Conservation (phyloP, 2,888 invertebrate species). For the Pristionchus arcanus region DNA sequence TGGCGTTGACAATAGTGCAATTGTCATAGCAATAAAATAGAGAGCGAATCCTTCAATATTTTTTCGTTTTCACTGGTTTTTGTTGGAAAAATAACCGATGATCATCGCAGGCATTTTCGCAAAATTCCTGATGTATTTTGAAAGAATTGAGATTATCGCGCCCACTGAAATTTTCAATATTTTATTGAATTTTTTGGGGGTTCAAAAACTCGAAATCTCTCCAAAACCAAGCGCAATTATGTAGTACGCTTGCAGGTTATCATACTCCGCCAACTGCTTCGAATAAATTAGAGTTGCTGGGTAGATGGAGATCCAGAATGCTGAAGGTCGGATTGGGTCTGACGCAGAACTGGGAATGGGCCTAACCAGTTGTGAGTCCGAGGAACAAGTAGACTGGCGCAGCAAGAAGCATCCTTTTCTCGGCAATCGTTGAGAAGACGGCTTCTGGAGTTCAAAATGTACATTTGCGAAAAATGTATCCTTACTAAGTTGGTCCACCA, state of each 20-base stretch:
- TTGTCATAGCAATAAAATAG: neutral
- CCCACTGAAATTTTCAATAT: neutral
- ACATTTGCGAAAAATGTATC: neutral
- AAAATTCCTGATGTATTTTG: neutral
- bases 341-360: too few relatives aligned
- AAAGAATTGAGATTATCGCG: neutral
- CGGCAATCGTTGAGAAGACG: neutral
- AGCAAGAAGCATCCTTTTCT: neutral
- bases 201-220: neutral
- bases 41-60: slow-evolving; percentile 1
- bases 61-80: too few relatives aligned
- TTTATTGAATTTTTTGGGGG: neutral
- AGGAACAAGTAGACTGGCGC: slow-evolving; percentile 1
- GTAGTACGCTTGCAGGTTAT: slow-evolving; percentile 20
- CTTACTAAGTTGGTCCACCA: slow-evolving; percentile 32
- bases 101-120: slow-evolving; percentile 8
- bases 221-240: neutral
- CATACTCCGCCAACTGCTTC: neutral
- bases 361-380: neutral
- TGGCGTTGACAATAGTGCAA: neutral
- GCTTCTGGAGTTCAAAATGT: neutral
- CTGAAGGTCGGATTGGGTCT: too few relatives aligned
- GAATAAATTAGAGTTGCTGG: slow-evolving; percentile 8
- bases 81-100: neutral
- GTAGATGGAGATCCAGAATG: slow-evolving; percentile 27